Percentiles rank a stretch among this genome's conserved stretches.
These are phyloP conservation scores for Dione juno DNA, from an alignment of 2,888 invertebrate species.

Conservation along the genomic window DNA sequence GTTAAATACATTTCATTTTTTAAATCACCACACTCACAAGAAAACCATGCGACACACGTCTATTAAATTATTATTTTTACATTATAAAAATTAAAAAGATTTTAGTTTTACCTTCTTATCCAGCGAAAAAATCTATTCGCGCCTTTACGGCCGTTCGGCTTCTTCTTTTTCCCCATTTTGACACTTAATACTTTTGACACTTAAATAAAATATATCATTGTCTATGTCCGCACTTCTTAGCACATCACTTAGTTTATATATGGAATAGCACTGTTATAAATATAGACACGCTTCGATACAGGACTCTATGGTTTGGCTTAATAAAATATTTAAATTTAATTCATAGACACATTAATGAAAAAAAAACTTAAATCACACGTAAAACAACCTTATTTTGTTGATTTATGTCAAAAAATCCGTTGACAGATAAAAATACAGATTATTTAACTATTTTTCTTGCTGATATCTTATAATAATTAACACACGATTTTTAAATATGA, in stretches of 20 bases:
- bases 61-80: not conserved
- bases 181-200: conserved; percentile 58
- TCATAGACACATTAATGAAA: not conserved
- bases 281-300: conserved; percentile 60
- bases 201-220: conserved; percentile 52
- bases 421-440: conserved; percentile 15
- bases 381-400: not conserved
- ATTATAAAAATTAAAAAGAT: not conserved
- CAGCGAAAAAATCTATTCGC: conserved; percentile 78
- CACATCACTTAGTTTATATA: conserved; percentile 52
- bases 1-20: not conserved
- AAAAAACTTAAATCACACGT: conserved; percentile 12
- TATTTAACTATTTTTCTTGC: not conserved
- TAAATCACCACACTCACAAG: not conserved
- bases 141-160: conserved; percentile 69
- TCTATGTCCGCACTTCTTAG: conserved; percentile 50
- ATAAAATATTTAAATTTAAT: conserved; percentile 36
- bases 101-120: conserved; percentile 72
- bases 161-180: conserved; percentile 79
- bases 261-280: conserved; percentile 52
- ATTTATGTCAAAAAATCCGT: not conserved
- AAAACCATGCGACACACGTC: conserved; percentile 20
- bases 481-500: not conserved
- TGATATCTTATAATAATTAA: not conserved
- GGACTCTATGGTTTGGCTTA: conserved; percentile 70